Evolutionary conservation across 1,140 invertebrate genomes (phyloP).

Genomic region (Holcopasites calliopsidis): DNA sequence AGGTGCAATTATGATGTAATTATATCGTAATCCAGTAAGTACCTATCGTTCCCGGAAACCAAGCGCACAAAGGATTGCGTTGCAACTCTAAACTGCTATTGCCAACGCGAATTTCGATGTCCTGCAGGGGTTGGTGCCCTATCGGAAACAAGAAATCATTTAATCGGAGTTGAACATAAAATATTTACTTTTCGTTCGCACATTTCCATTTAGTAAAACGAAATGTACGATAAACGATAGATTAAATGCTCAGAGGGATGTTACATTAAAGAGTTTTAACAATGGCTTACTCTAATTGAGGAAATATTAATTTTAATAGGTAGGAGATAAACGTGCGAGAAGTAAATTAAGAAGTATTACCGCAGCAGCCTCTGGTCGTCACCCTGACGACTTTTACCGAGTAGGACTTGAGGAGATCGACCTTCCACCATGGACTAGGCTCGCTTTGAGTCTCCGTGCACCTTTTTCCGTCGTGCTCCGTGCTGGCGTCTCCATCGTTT

Average conservation of each 20-base stretch:
- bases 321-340: not conserved
- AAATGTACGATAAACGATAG: not conserved
- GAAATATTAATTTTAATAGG: not conserved
- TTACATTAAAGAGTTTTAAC: not conserved
- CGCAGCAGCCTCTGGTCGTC: constrained; percentile 92
- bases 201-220: not conserved
- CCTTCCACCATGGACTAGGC: constrained; percentile 94
- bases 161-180: not conserved
- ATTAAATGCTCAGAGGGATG: not conserved
- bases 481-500: constrained; percentile 90
- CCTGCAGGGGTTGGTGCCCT: constrained; percentile 93
- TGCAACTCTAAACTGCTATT: constrained; percentile 92
- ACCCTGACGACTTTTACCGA: constrained; percentile 91
- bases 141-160: constrained; percentile 43
- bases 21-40: constrained; percentile 53
- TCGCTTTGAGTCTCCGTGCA: constrained; percentile 94
- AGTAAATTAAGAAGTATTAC: constrained; percentile 76
- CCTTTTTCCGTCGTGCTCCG: constrained; percentile 90
- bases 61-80: constrained; percentile 93
- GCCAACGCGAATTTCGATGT: constrained; percentile 94
- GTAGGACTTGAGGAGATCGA: constrained; percentile 91
- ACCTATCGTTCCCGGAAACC: constrained; percentile 96
- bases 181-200: too few relatives aligned
- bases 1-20: too few relatives aligned
- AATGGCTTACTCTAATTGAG: too few relatives aligned